Conservation (phyloP, 1,140 invertebrate species). For the Aplysia californica region DNA sequence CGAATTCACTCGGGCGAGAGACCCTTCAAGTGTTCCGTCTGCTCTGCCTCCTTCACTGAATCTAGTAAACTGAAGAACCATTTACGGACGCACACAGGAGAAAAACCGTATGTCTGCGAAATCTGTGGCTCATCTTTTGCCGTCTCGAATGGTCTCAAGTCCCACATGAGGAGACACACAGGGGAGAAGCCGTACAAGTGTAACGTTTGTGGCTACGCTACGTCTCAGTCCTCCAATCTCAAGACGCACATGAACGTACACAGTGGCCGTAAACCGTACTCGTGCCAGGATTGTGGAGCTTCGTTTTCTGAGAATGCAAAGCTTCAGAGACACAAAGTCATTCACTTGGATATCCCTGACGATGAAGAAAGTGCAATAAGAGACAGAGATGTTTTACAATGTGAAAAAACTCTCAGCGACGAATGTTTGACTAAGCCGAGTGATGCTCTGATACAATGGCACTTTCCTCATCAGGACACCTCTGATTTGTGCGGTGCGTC, state of each 20-base stretch:
- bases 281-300: constrained; percentile 30
- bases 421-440: too few relatives aligned
- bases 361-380: too few relatives aligned
- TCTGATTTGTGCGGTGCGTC: too few relatives aligned
- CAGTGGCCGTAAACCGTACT: constrained; percentile 34
- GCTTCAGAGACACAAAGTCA: constrained; percentile 51
- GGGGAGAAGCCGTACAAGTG: constrained; percentile 31
- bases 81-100: constrained; percentile 25
- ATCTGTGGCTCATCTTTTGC: constrained; percentile 29
- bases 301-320: constrained; percentile 26
- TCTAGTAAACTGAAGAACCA: constrained; percentile 23
- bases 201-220: constrained; percentile 31
- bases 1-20: constrained; percentile 31
- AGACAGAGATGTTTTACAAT: too few relatives aligned
- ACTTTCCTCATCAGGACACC: too few relatives aligned
- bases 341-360: constrained; percentile 1
- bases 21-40: constrained; percentile 27
- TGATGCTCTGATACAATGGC: too few relatives aligned
- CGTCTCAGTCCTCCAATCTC: constrained; percentile 24
- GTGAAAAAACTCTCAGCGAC: too few relatives aligned
- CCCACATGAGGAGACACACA: constrained; percentile 36
- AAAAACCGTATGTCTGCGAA: constrained; percentile 31
- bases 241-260: constrained; percentile 30
- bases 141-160: constrained; percentile 19
- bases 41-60: constrained; percentile 39